These are phyloP conservation scores for Araneus ventricosus DNA, from an alignment of 1,140 invertebrate species.

Conservation along the genomic window DNA sequence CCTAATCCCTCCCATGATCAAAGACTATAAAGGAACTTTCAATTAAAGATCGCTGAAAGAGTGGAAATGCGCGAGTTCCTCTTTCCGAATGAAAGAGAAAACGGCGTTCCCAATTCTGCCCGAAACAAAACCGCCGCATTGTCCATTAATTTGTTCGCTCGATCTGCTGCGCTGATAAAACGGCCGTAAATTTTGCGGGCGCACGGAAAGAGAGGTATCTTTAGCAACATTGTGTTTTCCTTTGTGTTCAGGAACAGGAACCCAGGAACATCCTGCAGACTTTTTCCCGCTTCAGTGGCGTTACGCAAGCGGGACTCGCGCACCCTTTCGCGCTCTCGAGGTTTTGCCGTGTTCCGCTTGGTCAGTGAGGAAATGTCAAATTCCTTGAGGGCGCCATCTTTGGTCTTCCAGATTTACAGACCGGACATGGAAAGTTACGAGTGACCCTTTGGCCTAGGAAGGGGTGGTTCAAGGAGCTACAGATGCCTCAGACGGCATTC, in stretches of 20 bases:
- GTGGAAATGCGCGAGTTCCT: conserved; percentile 1
- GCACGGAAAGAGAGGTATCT: conserved; percentile 1
- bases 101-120: not conserved
- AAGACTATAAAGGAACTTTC: no score
- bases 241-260: conserved; percentile 17
- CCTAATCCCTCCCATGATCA: no score
- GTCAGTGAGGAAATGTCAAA: not conserved
- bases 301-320: conserved; percentile 20
- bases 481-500: no score
- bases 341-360: not conserved
- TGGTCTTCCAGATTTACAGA: no score
- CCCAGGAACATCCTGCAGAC: not conserved
- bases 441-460: no score
- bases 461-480: no score
- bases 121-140: not conserved
- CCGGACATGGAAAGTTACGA: no score
- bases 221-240: conserved; percentile 39
- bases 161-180: not conserved
- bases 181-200: not conserved
- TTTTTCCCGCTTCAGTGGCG: not conserved
- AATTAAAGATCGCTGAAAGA: not conserved
- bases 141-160: not conserved
- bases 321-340: not conserved
- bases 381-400: not conserved
- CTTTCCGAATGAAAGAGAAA: not conserved